Evolutionary conservation across 2,797 vertebrate species (phyloP), one percentile per base, ranked within the genome.

Genomic region (Rhyacichthys aspro): DNA sequence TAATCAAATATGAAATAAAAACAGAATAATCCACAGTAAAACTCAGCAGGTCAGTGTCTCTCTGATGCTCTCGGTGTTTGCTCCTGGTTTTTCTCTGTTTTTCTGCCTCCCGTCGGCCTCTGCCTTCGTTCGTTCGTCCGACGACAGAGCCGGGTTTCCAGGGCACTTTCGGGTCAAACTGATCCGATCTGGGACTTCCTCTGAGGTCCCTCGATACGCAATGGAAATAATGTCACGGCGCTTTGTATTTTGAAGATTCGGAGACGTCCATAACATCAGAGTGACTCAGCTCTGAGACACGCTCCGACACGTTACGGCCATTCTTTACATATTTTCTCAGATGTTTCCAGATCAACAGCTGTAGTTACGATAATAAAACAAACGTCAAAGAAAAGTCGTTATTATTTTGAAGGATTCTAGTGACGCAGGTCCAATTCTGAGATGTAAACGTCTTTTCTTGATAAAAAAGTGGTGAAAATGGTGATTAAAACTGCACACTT

Each of bases 111-210:
- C 5, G 23, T 8, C 11, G 4, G 5, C 12, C 18, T 14, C 19
- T 11, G 2, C 15, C 8, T n/a, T 36, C 34, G 2, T 8, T 36
- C 8, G 8, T 10, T 36, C 34, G 1, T 33, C 43, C 19, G 70
- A 60, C 67, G 85, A 74, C 53, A 49, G 50, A 12, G 5, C 66
- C 62, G 50, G 70, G 37, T 90, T 91, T 90, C 88, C 88, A 63
- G 58, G 67, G 63, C 70, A 46, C 2, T 23, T 43, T 8, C 11
- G 48, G 78, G 75, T 82, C 78, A 77, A 76, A 82, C 46, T 63
- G 74, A 83, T 55, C 70, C 11, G 71, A 39, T 63, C 49, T 50
- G 88, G 90, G 90, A 90, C 89, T 92, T 93, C 91, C 90, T 88
- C 52, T 59, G 1, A 41, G n/a, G n/a, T n/a, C n/a, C n/a, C 79